Conservation (phyloP, 2,888 invertebrate genomes). For the Sphaeridia pumilis region DNA sequence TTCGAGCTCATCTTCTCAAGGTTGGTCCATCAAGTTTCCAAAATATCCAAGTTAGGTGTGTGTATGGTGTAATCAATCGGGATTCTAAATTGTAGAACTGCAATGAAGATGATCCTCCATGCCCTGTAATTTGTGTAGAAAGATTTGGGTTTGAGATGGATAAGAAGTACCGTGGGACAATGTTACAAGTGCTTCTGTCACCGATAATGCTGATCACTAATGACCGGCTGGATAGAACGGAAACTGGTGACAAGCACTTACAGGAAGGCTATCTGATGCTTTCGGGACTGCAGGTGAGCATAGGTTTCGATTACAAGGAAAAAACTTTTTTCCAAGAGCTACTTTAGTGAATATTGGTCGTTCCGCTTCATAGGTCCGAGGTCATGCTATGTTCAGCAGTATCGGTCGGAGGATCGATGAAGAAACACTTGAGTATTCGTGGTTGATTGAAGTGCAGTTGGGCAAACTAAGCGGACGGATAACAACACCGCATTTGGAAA, state of each 20-base stretch:
- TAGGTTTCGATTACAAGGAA: neutral
- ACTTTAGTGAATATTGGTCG: slow-evolving; percentile 37
- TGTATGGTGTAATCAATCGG: slow-evolving; percentile 16
- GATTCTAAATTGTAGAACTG: slow-evolving; percentile 56
- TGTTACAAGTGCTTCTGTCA: slow-evolving; percentile 75
- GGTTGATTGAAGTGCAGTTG: slow-evolving; percentile 88
- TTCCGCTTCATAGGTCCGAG: slow-evolving; percentile 55
- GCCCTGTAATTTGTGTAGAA: slow-evolving; percentile 78
- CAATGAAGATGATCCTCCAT: slow-evolving; percentile 76
- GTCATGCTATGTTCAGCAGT: slow-evolving; percentile 93
- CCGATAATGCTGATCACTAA: slow-evolving; percentile 73
- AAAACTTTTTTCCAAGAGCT: neutral
- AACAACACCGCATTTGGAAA: slow-evolving; percentile 76
- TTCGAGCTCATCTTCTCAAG: slow-evolving; percentile 85
- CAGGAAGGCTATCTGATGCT: slow-evolving; percentile 75
- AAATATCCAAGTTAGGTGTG: neutral
- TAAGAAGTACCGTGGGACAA: slow-evolving; percentile 81
- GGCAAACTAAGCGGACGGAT: slow-evolving; percentile 87
- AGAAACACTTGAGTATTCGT: slow-evolving; percentile 93
- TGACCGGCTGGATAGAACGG: slow-evolving; percentile 55
- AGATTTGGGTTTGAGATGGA: slow-evolving; percentile 95
- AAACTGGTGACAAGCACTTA: slow-evolving; percentile 57
- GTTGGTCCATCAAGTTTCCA: slow-evolving; percentile 38
- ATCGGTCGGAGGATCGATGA: slow-evolving; percentile 77
- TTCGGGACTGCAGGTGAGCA: slow-evolving; percentile 63